Evolutionary conservation across 2,113 vertebrate genomes (phyloP).

Genomic region (Spea multiplicata): DNA sequence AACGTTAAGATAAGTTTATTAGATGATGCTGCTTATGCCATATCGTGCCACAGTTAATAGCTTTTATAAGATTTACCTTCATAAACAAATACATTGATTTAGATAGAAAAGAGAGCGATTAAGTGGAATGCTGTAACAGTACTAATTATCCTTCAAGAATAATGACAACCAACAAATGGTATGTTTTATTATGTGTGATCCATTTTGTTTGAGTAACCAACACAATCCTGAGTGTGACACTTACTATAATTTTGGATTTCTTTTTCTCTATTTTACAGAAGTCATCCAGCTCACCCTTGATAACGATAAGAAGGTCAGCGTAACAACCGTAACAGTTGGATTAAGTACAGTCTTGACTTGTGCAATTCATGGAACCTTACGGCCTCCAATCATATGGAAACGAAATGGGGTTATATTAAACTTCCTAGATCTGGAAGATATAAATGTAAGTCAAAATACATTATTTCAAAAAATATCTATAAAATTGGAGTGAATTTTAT

Average conservation of each 20-base stretch:
- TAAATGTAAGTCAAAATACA: constrained; percentile 73
- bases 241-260: background rate
- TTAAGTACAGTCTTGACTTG: constrained; percentile 86
- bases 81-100: too few species aligned
- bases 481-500: background rate
- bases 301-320: constrained; percentile 72
- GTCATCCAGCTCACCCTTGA: constrained; percentile 83
- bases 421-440: constrained; percentile 90
- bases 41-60: too few species aligned
- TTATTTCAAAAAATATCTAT: too few species aligned
- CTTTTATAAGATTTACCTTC: too few species aligned
- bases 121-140: too few species aligned
- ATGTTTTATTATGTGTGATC: too few species aligned
- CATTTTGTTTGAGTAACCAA: too few species aligned
- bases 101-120: too few species aligned
- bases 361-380: constrained; percentile 77
- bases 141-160: too few species aligned
- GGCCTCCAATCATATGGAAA: constrained; percentile 90
- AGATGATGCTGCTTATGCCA: too few species aligned
- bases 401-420: constrained; percentile 86
- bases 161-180: too few species aligned
- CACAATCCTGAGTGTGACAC: background rate
- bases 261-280: constrained; percentile 67
- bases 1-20: too few species aligned
- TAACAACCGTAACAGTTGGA: constrained; percentile 86